Evolutionary conservation across 2,797 vertebrate genomes (phyloP), one percentile per base, ranked within the genome.

Genomic region (Morus bassanus): DNA sequence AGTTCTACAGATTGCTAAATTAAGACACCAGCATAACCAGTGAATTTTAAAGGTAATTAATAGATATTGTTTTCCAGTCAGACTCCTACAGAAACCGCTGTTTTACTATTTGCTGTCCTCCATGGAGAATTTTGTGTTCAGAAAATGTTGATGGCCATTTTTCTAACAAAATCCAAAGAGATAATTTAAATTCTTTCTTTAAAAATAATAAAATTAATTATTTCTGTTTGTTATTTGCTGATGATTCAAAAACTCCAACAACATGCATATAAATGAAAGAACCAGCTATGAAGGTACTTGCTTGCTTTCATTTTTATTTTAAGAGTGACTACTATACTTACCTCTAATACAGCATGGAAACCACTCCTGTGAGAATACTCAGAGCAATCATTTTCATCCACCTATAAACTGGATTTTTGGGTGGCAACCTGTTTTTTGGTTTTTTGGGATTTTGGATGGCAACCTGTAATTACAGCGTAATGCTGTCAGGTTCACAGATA

Each of bases 261-360:
- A 28, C 30, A 37, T n/a, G 13, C 3, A 65, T 63, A 67, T 13
- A 60, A 85, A 51, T 11, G 7, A 84, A 91, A 64, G 30, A 85
- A 74, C 13, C 9, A 54, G 4, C n/a, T 76, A 23, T 43, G 15
- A 69, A 46, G 11, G 14, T 39, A 54, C 9, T 72, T 77, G 7
- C 31, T 61, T 54, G 57, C 25, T 77, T 86, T 93, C 30, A 23
- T 68, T 86, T 89, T 77, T 35, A 37, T 23, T 83, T 86, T 18
- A 83, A 93, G 59, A 91, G 78, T 82, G 50, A 78, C 70, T 85
- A 59, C 72, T 63, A 19, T 43, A 37, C 70, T 89, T 76, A 68
- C 50, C 48, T 94, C 48, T 91, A 90, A 95, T n/a, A 64, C 41
- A 43, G 56, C 37, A 6, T 72, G 89, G 88, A 96, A 96, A 77